Evolutionary conservation across 2,797 vertebrate species (phyloP), one percentile per base, ranked within the genome.

Genomic region (Scolopax rusticola): DNA sequence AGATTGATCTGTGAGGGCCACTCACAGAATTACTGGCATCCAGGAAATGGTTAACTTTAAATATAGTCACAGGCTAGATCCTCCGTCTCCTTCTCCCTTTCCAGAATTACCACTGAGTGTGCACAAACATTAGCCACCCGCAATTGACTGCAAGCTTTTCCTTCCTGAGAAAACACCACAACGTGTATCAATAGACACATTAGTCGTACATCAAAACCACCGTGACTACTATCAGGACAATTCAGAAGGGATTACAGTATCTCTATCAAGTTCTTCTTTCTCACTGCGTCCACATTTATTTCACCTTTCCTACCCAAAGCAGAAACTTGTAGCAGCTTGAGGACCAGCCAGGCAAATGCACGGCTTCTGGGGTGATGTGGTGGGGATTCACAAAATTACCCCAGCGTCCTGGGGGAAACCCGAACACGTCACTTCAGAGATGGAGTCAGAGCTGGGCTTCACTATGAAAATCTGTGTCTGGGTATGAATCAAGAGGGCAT

Each of bases 191-290:
- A 3, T 30, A 8, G 4, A 1, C 19, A 1, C 3, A 0, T 32
- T 23, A 70, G 30, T 51, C 56, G 15, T 4, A 51, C 45, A 4
- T 9, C 60, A 12, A 53, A 90, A 45, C n/a, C 90, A 9, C 43
- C 0, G 0, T 3, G n/a, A 9, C 64, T 75, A 2, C 81, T 38
- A 12, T 7, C 1, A 0, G 18, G 71, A 8, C 5, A 1, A 1
- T 45, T 54, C 40, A 16, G 56, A 65, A 67, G 11, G 57, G 33
- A 50, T 68, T 28, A 36, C 50, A 8, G 59, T 18, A 33, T n/a
- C 30, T 86, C 56, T 6, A 3, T 16, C 28, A 6, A 40, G 24
- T 95, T 77, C 78, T 87, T n/a, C 43, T 84, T 89, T 73, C 74
- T 76, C 0, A 2, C 30, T 0, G 0, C 0, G 0, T 76, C 68